phyloP scores from a whole-genome alignment of 2,113 vertebrate genomes.

The Lota lota region DNA sequence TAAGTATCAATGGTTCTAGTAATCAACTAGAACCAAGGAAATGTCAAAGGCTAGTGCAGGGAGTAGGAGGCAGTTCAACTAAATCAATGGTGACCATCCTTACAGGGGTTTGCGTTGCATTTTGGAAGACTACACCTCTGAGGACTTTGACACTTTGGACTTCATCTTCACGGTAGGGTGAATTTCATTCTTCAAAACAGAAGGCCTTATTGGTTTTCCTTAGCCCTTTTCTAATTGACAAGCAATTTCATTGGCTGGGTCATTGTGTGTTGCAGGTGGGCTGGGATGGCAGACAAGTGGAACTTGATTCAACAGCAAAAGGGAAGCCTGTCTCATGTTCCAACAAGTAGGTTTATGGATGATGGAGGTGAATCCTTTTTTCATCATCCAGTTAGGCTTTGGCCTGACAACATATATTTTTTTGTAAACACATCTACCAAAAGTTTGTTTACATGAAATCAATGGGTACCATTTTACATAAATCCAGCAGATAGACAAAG shows the following conservation, averaged over 20 bases:
- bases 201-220: not conserved
- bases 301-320: conserved; percentile 56
- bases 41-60: too few relatives aligned
- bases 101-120: conserved; percentile 65
- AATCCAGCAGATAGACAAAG: too few relatives aligned
- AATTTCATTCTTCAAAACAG: not conserved
- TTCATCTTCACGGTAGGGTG: conserved; percentile 67
- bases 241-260: not conserved
- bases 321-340: conserved; percentile 59
- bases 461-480: too few relatives aligned
- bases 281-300: conserved; percentile 56
- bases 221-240: too few relatives aligned
- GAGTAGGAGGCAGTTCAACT: too few relatives aligned
- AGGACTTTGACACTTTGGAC: conserved; percentile 36
- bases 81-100: not conserved
- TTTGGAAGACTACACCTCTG: conserved; percentile 60
- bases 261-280: conserved; percentile 54
- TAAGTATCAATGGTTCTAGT: too few relatives aligned
- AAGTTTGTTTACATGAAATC: too few relatives aligned
- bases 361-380: not conserved
- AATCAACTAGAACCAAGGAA: too few relatives aligned
- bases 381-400: not conserved
- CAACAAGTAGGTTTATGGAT: conserved; percentile 59
- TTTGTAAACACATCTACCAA: too few relatives aligned
- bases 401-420: too few relatives aligned